Evolutionary conservation across 37 sponge, comb jelly and placozoan genomes (phyloP).

Genomic region (Spongilla lacustris): DNA sequence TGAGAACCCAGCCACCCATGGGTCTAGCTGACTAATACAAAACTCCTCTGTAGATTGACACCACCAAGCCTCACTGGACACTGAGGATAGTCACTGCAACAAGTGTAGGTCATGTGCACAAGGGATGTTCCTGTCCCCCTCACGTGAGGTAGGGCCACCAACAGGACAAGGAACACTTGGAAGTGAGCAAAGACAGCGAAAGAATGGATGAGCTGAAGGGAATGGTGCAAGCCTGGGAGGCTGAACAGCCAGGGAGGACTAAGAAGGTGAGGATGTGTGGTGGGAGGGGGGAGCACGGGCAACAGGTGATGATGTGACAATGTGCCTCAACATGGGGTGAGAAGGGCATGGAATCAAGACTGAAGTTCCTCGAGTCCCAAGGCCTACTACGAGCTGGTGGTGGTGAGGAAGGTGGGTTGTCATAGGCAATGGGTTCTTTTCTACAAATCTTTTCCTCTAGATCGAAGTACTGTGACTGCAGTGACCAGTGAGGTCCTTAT

Average conservation of each 20-base stretch:
- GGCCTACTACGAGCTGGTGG: slow-evolving; percentile 22
- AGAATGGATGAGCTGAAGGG: slow-evolving; percentile 84
- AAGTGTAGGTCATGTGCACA: slow-evolving; percentile 7
- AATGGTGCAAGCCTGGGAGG: slow-evolving; percentile 92
- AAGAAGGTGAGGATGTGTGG: slow-evolving; percentile 80
- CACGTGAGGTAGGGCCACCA: not conserved
- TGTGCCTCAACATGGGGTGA: not conserved
- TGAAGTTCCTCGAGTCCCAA: slow-evolving; percentile 70
- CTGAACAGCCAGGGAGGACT: slow-evolving; percentile 85
- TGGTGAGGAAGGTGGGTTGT: slow-evolving; percentile 10
- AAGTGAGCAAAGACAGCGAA: slow-evolving; percentile 79
- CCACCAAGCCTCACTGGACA: slow-evolving; percentile 75
- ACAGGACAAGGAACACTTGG: slow-evolving; percentile 40
- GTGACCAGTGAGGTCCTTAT: not conserved
- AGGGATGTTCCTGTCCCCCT: not conserved
- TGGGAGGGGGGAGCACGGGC: too few species aligned
- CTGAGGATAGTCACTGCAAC: slow-evolving; percentile 52
- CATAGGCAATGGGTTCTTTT: not conserved
- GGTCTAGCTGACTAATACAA: not conserved
- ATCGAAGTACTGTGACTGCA: not conserved
- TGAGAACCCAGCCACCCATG: not conserved
- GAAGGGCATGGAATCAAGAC: slow-evolving; percentile 61
- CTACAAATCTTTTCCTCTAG: too few species aligned
- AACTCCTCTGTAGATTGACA: slow-evolving; percentile 26
- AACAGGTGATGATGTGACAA: not conserved